A percentile compares a stretch with the other conserved stretches of the same genome.
These are phyloP conservation scores for Baryphthengus martii DNA, from an alignment of 2,113 vertebrate species.

Conservation along the genomic window DNA sequence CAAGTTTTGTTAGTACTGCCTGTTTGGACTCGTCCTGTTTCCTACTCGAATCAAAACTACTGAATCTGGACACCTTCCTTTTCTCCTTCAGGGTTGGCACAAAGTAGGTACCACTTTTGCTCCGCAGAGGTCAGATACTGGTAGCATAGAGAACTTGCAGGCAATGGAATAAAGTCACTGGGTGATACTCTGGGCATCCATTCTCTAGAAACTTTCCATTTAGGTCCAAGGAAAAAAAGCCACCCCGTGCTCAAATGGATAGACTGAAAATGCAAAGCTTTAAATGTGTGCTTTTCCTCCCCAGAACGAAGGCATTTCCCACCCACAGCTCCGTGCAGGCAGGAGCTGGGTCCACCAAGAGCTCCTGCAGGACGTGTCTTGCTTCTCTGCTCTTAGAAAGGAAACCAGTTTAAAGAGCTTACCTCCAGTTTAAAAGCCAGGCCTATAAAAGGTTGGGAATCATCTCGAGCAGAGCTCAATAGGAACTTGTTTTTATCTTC, in stretches of 20 bases:
- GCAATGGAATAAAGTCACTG: not conserved
- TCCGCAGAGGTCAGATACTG: not conserved
- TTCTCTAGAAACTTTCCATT: not conserved
- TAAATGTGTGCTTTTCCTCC: not conserved
- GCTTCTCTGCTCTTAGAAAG: not conserved
- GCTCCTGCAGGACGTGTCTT: not conserved
- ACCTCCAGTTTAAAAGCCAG: conserved; percentile 98
- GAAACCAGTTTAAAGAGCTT: not conserved
- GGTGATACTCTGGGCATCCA: not conserved
- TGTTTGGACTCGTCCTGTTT: not conserved
- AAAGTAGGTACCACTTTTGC: not conserved
- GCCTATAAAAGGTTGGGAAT: conserved; percentile 83
- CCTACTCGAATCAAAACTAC: not conserved
- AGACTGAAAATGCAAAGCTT: not conserved
- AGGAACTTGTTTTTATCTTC: conserved; percentile 77
- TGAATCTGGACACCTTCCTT: not conserved
- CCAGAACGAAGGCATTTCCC: not conserved
- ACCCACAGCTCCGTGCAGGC: not conserved
- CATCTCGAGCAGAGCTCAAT: conserved; percentile 81
- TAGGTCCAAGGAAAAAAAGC: not conserved
- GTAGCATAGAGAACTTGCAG: not conserved
- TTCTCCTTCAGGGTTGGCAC: not conserved
- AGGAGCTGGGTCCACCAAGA: not conserved
- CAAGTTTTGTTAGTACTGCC: not conserved
- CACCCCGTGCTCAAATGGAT: not conserved